phyloP scores from a whole-genome alignment of 2,888 invertebrate species.

The Anoplius nigerrimus region DNA sequence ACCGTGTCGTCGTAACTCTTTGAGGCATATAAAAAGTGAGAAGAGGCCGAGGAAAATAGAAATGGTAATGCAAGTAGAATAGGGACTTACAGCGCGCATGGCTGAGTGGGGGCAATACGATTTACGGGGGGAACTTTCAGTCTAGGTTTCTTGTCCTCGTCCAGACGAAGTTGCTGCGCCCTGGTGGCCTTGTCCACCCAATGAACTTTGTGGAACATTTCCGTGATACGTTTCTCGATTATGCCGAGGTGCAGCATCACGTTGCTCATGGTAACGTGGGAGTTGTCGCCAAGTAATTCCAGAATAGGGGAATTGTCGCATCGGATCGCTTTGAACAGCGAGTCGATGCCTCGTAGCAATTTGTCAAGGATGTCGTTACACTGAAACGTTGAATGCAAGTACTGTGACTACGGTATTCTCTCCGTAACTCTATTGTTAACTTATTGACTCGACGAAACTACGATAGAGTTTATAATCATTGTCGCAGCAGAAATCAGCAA shows the following conservation, averaged over 20 bases:
- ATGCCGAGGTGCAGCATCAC: slow-evolving; percentile 88
- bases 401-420: too few species aligned
- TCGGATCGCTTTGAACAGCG: slow-evolving; percentile 79
- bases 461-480: too few species aligned
- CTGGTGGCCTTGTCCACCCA: slow-evolving; percentile 70
- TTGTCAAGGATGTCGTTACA: slow-evolving; percentile 70
- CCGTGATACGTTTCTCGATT: slow-evolving; percentile 85
- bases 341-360: slow-evolving; percentile 75
- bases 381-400: slow-evolving; percentile 41
- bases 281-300: slow-evolving; percentile 83
- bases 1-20: background rate
- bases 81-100: slow-evolving; percentile 76
- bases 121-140: slow-evolving; percentile 68
- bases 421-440: too few species aligned
- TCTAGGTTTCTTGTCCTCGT: slow-evolving; percentile 68
- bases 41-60: background rate
- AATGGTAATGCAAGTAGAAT: background rate
- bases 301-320: slow-evolving; percentile 86
- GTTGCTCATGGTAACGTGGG: slow-evolving; percentile 85
- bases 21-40: background rate
- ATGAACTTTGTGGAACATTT: slow-evolving; percentile 79
- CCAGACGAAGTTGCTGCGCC: slow-evolving; percentile 62
- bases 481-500: too few species aligned
- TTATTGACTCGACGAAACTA: too few species aligned
- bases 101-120: slow-evolving; percentile 74